phyloP scores from a whole-genome alignment of 2,113 vertebrate genomes.

The Rhombomys opimus region DNA sequence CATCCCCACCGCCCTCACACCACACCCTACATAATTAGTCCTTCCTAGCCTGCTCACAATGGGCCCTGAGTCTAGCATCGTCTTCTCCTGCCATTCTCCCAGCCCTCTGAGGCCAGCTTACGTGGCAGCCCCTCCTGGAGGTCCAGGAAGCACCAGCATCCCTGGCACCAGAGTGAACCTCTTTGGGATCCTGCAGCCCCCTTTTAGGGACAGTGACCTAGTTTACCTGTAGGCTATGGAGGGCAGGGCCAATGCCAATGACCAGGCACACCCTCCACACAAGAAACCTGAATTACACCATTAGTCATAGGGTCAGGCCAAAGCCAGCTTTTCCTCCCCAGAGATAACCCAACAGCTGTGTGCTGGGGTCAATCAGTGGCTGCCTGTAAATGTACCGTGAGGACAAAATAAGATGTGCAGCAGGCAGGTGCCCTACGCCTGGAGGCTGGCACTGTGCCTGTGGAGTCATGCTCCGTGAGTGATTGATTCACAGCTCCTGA shows the following conservation, averaged over 20 bases:
- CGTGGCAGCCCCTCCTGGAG: neutral
- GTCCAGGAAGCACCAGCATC: accelerated
- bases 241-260: neutral
- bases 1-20: no score
- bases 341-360: neutral
- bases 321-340: neutral
- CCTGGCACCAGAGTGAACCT: neutral
- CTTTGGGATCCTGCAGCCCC: neutral
- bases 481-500: neutral
- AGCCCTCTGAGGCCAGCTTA: neutral
- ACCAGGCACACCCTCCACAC: neutral
- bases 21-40: accelerated
- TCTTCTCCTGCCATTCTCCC: neutral
- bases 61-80: neutral
- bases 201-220: neutral
- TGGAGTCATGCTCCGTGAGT: neutral
- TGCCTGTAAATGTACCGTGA: accelerated
- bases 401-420: accelerated
- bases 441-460: neutral
- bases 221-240: neutral
- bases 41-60: neutral
- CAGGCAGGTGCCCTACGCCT: neutral
- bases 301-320: neutral
- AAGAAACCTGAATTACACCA: neutral
- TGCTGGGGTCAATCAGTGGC: neutral